Conservation (phyloP, 2,797 vertebrate species). For the Gymnothorax reevesii region DNA sequence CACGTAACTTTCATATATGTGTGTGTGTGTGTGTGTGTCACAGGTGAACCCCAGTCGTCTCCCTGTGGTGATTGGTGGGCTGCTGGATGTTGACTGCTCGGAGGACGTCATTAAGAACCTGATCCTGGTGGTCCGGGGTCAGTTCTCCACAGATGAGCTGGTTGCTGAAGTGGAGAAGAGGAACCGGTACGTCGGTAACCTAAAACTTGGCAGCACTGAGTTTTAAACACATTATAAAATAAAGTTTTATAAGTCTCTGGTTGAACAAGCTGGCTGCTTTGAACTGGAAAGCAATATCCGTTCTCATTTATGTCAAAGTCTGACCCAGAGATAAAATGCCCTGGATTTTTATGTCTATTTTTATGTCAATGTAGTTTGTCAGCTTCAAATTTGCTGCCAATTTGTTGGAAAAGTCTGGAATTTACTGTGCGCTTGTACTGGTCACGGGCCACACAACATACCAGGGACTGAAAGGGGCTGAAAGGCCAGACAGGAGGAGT, state of each 20-base stretch:
- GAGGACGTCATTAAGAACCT: conserved; percentile 96
- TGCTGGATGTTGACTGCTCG: conserved; percentile 92
- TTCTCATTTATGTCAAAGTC: neutral
- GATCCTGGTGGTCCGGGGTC: conserved; percentile 94
- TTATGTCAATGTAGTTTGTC: neutral
- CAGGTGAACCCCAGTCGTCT: conserved; percentile 93
- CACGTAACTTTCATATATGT: too few relatives aligned
- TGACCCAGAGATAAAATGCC: neutral
- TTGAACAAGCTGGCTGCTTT: neutral
- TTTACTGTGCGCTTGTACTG: too few relatives aligned
- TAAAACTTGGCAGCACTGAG: neutral
- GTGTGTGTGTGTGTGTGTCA: conserved; percentile 25
- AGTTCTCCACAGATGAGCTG: conserved; percentile 96
- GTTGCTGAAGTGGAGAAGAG: conserved; percentile 95
- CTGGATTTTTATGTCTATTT: neutral
- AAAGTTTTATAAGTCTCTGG: neutral
- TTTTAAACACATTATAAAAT: neutral
- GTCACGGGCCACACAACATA: too few relatives aligned
- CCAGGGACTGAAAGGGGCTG: too few relatives aligned
- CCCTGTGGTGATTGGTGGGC: conserved; percentile 91
- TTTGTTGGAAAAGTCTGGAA: too few relatives aligned
- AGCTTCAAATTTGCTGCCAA: neutral
- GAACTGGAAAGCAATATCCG: neutral
- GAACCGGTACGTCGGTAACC: conserved; percentile 75
- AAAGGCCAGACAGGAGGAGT: too few relatives aligned